Base-by-base conservation (phyloP, 2,888 invertebrate genomes). In the Tetrapedia diversipes region DNA sequence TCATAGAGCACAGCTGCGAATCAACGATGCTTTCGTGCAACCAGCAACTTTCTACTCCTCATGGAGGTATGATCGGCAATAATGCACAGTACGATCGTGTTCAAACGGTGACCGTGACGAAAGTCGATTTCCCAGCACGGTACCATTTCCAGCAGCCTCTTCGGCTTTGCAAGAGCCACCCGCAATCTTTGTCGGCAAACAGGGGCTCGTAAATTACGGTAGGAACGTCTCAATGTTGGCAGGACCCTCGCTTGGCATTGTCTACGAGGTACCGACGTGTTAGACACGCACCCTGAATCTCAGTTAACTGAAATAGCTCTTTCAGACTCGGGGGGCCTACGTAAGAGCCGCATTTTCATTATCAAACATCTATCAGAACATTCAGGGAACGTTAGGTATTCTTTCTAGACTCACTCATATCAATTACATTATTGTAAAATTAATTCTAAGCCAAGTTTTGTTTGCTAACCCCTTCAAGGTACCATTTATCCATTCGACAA, bases 141-240 rank as follows among this genome's bases (percentile, higher is more conserved):
- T 47, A 49, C 64, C 61, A 60, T 68, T 65, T 80, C 67, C 79
- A 54, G 80, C 79, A 80, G 80, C 70, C 49, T 75, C 56, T 41
- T 69, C 51, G 57, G 78, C 67, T 73, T 63, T 72, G 79, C 59
- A 75, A 83, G 82, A 84, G 86, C 87, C 89, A 90, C 89, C 89
- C 90, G 89, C 89, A 87, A 90, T 86, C 82, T 86, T 81, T 88
- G 88, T 89, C 86, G 87, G 87, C 81, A 89, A 89, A 89, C 88
- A 88, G 86, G 85, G 60, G 75, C 84, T 87, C 85, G 81, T 87
- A 87, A 88, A 87, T 87, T 84, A 87, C 71, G 54, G 71, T 47
- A 57, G 69, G 61, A 83, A 83, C 80, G 77, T 84, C 77, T 81
- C 76, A 80, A 83, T 79, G 83, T 71, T 77, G 77, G 75, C 69